Conservation (phyloP, 2,113 vertebrate genomes). For the Lates calcarifer region DNA sequence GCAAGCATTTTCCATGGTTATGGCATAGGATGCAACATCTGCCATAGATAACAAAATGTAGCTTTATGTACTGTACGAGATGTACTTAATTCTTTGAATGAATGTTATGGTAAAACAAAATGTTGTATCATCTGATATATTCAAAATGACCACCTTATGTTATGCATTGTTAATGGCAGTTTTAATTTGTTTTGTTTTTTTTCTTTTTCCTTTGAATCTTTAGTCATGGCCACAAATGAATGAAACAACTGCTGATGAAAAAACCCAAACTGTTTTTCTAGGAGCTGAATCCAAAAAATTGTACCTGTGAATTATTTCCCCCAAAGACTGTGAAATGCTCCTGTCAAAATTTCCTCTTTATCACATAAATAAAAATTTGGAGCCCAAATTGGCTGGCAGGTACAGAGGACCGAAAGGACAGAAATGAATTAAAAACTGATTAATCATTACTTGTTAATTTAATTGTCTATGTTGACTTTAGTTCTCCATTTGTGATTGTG, state of each 20-base stretch:
- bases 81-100: neutral
- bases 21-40: neutral
- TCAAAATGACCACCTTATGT: neutral
- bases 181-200: neutral
- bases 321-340: neutral
- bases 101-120: neutral
- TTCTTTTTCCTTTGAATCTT: neutral
- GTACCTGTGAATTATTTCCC: neutral
- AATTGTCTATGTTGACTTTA: neutral
- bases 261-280: neutral
- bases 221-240: neutral
- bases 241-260: neutral
- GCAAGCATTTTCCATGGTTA: neutral
- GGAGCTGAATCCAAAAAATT: neutral
- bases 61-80: neutral
- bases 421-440: neutral
- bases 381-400: too few relatives aligned
- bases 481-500: neutral
- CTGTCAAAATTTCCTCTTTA: neutral
- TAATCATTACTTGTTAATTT: neutral
- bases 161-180: too few relatives aligned
- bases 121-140: neutral
- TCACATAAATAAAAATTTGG: neutral
- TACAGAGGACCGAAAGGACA: neutral
- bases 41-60: neutral